These are phyloP conservation scores for Schizothorax lantsangensis DNA, from an alignment of 2,797 vertebrate species.

Conservation along the genomic window DNA sequence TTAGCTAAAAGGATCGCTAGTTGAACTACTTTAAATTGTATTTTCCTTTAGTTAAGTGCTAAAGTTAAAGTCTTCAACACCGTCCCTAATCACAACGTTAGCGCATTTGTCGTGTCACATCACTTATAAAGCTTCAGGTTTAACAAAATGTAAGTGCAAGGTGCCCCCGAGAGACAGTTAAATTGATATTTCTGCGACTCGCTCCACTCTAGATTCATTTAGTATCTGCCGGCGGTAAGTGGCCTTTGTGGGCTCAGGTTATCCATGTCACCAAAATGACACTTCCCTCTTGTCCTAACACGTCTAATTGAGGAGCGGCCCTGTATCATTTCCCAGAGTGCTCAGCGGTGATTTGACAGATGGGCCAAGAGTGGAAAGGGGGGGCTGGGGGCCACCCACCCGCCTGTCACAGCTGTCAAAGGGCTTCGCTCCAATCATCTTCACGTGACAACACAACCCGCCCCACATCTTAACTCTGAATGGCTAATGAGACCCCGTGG, in stretches of 20 bases:
- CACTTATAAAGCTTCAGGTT: background rate
- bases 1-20: background rate
- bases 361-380: conserved; percentile 57
- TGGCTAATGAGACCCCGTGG: conserved; percentile 62
- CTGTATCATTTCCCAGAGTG: conserved; percentile 50
- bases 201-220: conserved; percentile 43
- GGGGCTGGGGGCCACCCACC: conserved; percentile 55
- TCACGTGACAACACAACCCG: conserved; percentile 63
- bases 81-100: background rate
- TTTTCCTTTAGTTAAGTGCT: background rate
- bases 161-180: conserved; percentile 9
- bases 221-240: conserved; percentile 46
- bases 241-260: conserved; percentile 55
- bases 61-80: background rate
- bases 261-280: conserved; percentile 58
- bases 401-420: conserved; percentile 63
- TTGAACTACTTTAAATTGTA: background rate
- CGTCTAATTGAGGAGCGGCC: conserved; percentile 59
- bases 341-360: conserved; percentile 60
- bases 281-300: conserved; percentile 61
- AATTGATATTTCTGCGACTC: conserved; percentile 14
- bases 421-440: conserved; percentile 61
- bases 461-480: conserved; percentile 61
- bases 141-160: background rate
- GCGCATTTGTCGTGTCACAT: background rate